These are phyloP conservation scores for Torymus aiolomorphi DNA, from an alignment of 2,888 invertebrate genomes.

Conservation along the genomic window DNA sequence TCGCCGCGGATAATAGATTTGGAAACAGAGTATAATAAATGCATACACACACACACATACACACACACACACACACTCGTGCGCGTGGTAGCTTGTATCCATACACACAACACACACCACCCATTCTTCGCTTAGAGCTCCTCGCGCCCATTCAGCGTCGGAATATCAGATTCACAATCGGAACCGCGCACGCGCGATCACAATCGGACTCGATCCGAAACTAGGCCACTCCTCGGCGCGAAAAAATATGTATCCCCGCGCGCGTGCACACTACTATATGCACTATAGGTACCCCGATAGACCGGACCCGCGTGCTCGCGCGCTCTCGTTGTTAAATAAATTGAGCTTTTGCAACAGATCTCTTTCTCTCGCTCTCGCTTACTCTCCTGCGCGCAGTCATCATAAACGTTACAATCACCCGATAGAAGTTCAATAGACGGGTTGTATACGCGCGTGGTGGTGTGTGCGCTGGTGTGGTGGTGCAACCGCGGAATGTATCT, in stretches of 20 bases:
- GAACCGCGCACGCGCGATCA: slow-evolving; percentile 1
- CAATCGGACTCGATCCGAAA: slow-evolving; percentile 38
- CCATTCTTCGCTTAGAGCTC: too few relatives aligned
- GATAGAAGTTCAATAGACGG: slow-evolving; percentile 53
- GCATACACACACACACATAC: too few relatives aligned
- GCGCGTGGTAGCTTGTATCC: too few relatives aligned
- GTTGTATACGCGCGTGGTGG: slow-evolving; percentile 6
- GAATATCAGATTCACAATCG: slow-evolving; percentile 12
- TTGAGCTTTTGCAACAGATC: slow-evolving; percentile 53
- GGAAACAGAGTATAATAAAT: too few relatives aligned
- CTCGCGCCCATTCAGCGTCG: too few relatives aligned
- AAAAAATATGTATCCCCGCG: slow-evolving; percentile 28
- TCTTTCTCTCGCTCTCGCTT: too few relatives aligned
- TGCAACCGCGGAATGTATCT: slow-evolving; percentile 62
- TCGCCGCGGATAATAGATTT: too few relatives aligned
- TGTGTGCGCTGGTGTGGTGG: slow-evolving; percentile 54
- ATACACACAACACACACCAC: too few relatives aligned
- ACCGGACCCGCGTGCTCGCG: background rate
- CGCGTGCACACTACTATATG: too few relatives aligned
- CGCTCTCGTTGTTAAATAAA: slow-evolving; percentile 54
- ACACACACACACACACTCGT: too few relatives aligned
- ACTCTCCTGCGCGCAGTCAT: slow-evolving; percentile 33
- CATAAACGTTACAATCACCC: slow-evolving; percentile 53
- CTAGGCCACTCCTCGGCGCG: slow-evolving; percentile 32
- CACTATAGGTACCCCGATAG: background rate